Evolutionary conservation across 2,113 vertebrate genomes (phyloP).

Genomic region (Odontophorus gujanensis): DNA sequence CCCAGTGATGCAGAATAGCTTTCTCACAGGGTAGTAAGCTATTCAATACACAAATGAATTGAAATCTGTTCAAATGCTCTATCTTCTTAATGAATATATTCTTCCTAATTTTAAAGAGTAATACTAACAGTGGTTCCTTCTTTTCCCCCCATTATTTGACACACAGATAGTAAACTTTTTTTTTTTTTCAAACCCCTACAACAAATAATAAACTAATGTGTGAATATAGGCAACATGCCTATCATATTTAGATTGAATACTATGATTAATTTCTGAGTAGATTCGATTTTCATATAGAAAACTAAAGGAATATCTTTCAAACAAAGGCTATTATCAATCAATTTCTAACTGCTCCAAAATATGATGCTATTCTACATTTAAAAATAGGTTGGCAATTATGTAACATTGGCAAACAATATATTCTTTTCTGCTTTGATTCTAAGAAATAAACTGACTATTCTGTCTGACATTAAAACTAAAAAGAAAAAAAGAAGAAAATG

Average conservation of each 20-base stretch:
- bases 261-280: neutral
- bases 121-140: fast-evolving
- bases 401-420: neutral
- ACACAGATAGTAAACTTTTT: neutral
- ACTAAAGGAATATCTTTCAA: neutral
- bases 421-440: neutral
- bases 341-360: neutral
- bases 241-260: neutral
- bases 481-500: neutral
- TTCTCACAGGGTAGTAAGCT: neutral
- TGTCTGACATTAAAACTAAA: neutral
- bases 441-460: neutral
- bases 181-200: neutral
- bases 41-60: neutral
- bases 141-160: neutral
- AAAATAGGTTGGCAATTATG: neutral
- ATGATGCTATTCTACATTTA: neutral
- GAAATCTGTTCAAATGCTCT: neutral
- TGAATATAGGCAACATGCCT: neutral
- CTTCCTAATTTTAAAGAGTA: neutral
- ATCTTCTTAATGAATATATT: neutral
- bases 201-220: neutral
- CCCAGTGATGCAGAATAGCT: neutral
- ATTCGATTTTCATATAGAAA: neutral
- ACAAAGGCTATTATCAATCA: neutral